Evolutionary conservation across 2,797 vertebrate species (phyloP).

Genomic region (Siniperca undulata): DNA sequence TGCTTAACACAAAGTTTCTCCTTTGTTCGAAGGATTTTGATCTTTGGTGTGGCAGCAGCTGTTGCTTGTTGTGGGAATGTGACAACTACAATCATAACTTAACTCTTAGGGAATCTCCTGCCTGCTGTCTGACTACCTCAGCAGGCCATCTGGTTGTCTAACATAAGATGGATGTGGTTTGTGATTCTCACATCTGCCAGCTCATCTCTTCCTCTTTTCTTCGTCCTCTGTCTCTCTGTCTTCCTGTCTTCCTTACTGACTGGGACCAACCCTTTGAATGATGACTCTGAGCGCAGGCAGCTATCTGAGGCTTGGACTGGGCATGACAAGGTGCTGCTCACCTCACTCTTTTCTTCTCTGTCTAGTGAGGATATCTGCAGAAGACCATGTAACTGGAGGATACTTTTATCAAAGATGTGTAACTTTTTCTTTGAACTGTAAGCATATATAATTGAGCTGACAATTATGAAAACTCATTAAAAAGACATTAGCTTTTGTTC

Average conservation of each 20-base stretch:
- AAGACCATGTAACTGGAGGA: conserved; percentile 30
- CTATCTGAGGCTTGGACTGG: conserved; percentile 38
- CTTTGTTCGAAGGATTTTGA: neutral
- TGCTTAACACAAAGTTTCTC: neutral
- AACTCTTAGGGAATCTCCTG: conserved; percentile 25
- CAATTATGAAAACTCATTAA: conserved; percentile 4
- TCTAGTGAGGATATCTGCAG: conserved; percentile 41
- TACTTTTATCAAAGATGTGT: conserved; percentile 1
- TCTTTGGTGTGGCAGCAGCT: conserved; percentile 14
- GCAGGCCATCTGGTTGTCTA: conserved; percentile 31
- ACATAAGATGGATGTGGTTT: conserved; percentile 27
- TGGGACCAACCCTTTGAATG: conserved; percentile 27
- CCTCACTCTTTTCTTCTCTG: conserved; percentile 44
- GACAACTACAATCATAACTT: conserved; percentile 22
- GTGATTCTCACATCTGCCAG: conserved; percentile 60
- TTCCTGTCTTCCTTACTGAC: conserved; percentile 49
- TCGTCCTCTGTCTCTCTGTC: conserved; percentile 35
- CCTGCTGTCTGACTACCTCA: conserved; percentile 35
- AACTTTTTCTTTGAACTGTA: conserved; percentile 12
- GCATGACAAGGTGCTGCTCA: conserved; percentile 52
- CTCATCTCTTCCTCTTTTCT: conserved; percentile 48
- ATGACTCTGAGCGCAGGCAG: conserved; percentile 37
- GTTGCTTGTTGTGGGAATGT: conserved; percentile 34
- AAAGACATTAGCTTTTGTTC: conserved; percentile 1
- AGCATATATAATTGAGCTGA: conserved; percentile 4